These are phyloP conservation scores for Drosophila pseudoananassae DNA, from an alignment of 1,140 invertebrate genomes.

Conservation along the genomic window DNA sequence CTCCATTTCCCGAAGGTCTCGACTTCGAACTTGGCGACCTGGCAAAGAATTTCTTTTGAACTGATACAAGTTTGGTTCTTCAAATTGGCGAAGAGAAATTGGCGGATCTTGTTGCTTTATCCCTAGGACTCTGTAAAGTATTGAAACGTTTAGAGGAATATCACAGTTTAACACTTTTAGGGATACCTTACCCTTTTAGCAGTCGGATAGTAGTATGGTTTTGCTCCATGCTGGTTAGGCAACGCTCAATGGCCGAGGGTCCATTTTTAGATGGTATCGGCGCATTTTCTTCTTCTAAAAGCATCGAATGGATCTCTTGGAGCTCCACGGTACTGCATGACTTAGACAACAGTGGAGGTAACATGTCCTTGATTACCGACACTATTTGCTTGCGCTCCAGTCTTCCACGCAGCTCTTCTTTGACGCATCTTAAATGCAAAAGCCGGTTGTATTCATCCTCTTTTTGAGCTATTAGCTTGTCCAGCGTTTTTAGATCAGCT, in stretches of 20 bases:
- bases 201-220: slow-evolving; percentile 30
- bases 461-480: slow-evolving; percentile 46
- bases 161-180: neutral
- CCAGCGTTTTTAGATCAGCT: slow-evolving; percentile 40
- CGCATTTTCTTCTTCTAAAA: slow-evolving; percentile 28
- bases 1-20: slow-evolving; percentile 6
- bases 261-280: slow-evolving; percentile 14
- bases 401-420: slow-evolving; percentile 46
- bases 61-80: neutral
- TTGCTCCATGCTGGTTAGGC: slow-evolving; percentile 34
- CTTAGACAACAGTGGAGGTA: slow-evolving; percentile 36
- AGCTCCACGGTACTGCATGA: slow-evolving; percentile 51
- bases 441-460: slow-evolving; percentile 69
- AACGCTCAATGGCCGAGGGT: slow-evolving; percentile 25
- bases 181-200: slow-evolving; percentile 34
- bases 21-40: slow-evolving; percentile 1
- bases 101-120: slow-evolving; percentile 10
- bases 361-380: slow-evolving; percentile 40
- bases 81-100: slow-evolving; percentile 7
- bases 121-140: slow-evolving; percentile 26
- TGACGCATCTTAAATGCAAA: slow-evolving; percentile 47
- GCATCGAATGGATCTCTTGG: slow-evolving; percentile 43
- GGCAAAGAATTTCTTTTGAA: slow-evolving; percentile 32
- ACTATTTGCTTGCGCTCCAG: slow-evolving; percentile 48
- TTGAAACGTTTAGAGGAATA: neutral